Evolutionary conservation across 2,888 invertebrate species (phyloP).

Genomic region (Teinopalpus imperialis): DNA sequence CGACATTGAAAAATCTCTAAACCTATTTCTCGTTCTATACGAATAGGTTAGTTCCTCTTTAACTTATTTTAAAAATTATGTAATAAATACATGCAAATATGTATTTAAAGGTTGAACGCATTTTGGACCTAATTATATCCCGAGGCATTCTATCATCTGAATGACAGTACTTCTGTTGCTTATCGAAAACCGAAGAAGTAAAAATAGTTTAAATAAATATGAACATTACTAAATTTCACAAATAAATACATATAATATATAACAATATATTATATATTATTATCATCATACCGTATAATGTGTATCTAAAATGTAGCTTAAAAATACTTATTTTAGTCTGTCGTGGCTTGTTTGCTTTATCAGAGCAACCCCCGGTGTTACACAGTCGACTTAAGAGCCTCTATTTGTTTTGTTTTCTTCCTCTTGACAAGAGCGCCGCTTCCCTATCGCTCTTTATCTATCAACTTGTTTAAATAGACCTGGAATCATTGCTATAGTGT

Average conservation of each 20-base stretch:
- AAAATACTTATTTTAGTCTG: conserved; percentile 31
- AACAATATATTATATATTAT: too few relatives aligned
- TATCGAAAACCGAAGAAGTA: too few relatives aligned
- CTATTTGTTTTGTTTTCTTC: conserved; percentile 68
- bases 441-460: conserved; percentile 69
- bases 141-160: too few relatives aligned
- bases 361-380: conserved; percentile 63
- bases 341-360: conserved; percentile 48
- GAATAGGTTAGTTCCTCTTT: too few relatives aligned
- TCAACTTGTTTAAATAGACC: conserved; percentile 68
- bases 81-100: too few relatives aligned
- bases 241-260: too few relatives aligned
- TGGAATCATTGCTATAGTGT: conserved; percentile 62
- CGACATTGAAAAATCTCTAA: conserved; percentile 41
- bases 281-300: not conserved
- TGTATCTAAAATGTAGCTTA: conserved; percentile 33
- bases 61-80: too few relatives aligned
- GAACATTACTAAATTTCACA: too few relatives aligned
- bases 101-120: too few relatives aligned
- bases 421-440: conserved; percentile 66
- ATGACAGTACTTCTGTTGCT: too few relatives aligned
- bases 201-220: too few relatives aligned
- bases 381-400: conserved; percentile 55
- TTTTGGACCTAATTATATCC: too few relatives aligned
- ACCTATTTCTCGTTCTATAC: conserved; percentile 32